Percentiles rank a stretch among this genome's conserved stretches.
phyloP scores from a whole-genome alignment of 2,888 invertebrate species.

The Drosophila paranaensis region DNA sequence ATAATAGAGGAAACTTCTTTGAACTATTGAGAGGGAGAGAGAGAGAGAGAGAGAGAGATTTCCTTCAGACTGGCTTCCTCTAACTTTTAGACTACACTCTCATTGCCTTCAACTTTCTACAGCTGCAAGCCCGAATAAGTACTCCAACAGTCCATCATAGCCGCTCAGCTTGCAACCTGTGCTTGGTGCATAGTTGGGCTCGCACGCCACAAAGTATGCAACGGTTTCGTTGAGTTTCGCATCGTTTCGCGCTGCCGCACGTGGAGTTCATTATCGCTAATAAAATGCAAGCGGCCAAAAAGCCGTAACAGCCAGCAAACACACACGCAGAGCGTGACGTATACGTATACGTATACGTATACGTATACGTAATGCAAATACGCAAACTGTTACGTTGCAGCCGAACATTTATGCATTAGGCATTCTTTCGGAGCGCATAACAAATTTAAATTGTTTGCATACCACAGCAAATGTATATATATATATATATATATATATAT shows the following conservation, averaged over 20 bases:
- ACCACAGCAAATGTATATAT: constrained; percentile 28
- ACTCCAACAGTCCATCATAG: not conserved
- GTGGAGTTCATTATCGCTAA: constrained; percentile 75
- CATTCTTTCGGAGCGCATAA: constrained; percentile 49
- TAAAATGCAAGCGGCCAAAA: constrained; percentile 64
- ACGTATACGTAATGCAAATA: constrained; percentile 32
- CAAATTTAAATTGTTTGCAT: constrained; percentile 75
- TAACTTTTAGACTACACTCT: not conserved
- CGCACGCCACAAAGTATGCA: constrained; percentile 47
- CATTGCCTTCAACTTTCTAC: not conserved
- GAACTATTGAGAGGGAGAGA: no score
- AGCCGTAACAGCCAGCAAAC: constrained; percentile 23
- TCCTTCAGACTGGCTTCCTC: no score
- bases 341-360: not conserved
- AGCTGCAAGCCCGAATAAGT: not conserved
- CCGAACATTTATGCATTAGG: constrained; percentile 50
- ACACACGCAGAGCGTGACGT: not conserved
- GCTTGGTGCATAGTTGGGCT: not conserved
- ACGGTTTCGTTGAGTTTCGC: constrained; percentile 50
- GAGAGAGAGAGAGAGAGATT: no score
- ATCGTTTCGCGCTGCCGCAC: constrained; percentile 48
- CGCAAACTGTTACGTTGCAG: constrained; percentile 11
- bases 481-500: not conserved
- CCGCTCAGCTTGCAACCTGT: constrained; percentile 10
- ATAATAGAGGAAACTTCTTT: no score